Evolutionary conservation across 2,888 invertebrate genomes (phyloP).

Genomic region (Prostheceraeus crozeri): DNA sequence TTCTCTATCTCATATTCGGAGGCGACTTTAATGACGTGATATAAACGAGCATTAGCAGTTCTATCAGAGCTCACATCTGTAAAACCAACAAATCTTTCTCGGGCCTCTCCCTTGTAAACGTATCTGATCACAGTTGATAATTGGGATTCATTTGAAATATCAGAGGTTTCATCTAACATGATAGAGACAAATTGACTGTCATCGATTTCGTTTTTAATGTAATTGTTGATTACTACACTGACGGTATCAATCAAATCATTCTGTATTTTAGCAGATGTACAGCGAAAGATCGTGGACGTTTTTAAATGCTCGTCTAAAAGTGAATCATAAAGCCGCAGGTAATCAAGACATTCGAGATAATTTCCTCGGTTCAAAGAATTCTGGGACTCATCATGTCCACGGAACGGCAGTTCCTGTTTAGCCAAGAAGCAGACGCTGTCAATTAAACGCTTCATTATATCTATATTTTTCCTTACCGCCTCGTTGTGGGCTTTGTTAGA

Average conservation of each 20-base stretch:
- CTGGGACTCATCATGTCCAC: slow-evolving; percentile 5
- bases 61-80: slow-evolving; percentile 45
- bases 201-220: not conserved
- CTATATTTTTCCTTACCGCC: not conserved
- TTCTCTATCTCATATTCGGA: too few species aligned
- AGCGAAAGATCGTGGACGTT: not conserved
- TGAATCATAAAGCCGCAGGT: not conserved
- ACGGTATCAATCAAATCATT: not conserved
- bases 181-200: not conserved
- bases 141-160: slow-evolving; percentile 44
- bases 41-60: slow-evolving; percentile 42
- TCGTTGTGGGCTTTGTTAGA: too few species aligned
- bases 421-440: slow-evolving; percentile 5
- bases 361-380: not conserved
- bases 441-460: not conserved
- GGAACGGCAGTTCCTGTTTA: slow-evolving; percentile 11
- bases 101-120: slow-evolving; percentile 37
- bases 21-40: too few species aligned
- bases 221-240: not conserved
- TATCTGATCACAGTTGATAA: slow-evolving; percentile 46
- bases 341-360: not conserved
- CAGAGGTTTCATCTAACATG: slow-evolving; percentile 43
- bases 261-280: slow-evolving; percentile 1
- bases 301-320: not conserved
- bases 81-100: slow-evolving; percentile 46